Evolutionary conservation across 2,113 vertebrate genomes (phyloP).

Genomic region (Hypocryptadius cinnamomeus): DNA sequence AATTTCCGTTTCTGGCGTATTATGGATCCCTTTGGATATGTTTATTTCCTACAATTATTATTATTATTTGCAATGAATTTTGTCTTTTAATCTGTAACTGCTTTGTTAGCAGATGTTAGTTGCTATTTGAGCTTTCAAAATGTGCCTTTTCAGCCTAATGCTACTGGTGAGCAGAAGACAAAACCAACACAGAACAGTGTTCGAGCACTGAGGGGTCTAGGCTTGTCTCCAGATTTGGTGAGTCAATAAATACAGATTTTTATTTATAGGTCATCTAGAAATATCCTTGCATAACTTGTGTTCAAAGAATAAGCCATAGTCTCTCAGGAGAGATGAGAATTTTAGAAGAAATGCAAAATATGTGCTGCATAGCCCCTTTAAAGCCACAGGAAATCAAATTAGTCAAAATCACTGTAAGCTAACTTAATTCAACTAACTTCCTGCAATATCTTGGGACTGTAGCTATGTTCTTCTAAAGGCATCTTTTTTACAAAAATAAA

Average conservation of each 20-base stretch:
- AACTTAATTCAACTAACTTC: neutral
- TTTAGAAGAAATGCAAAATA: neutral
- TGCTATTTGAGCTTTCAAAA: neutral
- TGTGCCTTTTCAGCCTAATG: slow-evolving; percentile 68
- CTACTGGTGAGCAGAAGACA: slow-evolving; percentile 78
- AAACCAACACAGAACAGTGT: slow-evolving; percentile 81
- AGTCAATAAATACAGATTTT: neutral
- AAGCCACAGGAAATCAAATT: neutral
- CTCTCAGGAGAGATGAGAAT: neutral
- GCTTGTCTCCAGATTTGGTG: slow-evolving; percentile 79
- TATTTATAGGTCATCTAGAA: neutral
- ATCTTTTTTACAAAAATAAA: neutral
- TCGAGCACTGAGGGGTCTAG: slow-evolving; percentile 72
- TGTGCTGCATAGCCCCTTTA: neutral
- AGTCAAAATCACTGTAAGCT: neutral
- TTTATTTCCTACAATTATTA: neutral
- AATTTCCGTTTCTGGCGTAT: neutral
- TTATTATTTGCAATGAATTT: neutral
- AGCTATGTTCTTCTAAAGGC: neutral
- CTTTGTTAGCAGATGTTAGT: neutral
- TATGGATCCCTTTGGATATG: neutral
- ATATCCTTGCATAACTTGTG: neutral
- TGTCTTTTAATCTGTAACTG: neutral
- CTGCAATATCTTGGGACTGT: neutral
- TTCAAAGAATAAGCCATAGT: neutral